Evolutionary conservation across 2,888 invertebrate species (phyloP).

Genomic region (Pristionchus mayeri): DNA sequence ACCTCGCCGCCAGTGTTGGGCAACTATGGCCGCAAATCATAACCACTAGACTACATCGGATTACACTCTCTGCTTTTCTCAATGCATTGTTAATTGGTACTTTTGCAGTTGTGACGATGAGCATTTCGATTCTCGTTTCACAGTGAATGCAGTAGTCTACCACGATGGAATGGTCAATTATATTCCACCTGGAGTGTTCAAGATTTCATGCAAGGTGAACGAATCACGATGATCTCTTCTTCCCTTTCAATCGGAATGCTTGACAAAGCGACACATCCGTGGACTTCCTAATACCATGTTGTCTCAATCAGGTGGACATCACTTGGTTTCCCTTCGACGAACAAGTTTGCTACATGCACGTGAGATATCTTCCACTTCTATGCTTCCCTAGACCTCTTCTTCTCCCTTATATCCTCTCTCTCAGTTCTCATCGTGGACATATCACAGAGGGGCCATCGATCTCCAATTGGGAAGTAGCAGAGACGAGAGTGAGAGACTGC

Average conservation of each 20-base stretch:
- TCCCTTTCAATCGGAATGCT: no score
- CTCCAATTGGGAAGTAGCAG: conserved; percentile 79
- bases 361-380: conserved; percentile 39
- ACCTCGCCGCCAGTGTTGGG: no score
- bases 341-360: conserved; percentile 68
- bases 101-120: conserved; percentile 49
- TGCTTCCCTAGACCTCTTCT: not conserved
- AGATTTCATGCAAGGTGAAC: conserved; percentile 61
- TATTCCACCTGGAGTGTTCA: conserved; percentile 69
- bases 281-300: not conserved
- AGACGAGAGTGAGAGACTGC: conserved; percentile 54
- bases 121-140: conserved; percentile 47
- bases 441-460: conserved; percentile 90
- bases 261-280: not conserved
- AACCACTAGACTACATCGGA: conserved; percentile 68
- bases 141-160: conserved; percentile 46
- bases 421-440: conserved; percentile 97
- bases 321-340: conserved; percentile 71
- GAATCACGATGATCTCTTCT: no score
- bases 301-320: conserved; percentile 59
- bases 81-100: not conserved
- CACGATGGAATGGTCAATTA: conserved; percentile 59
- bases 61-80: not conserved
- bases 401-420: no score
- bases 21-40: no score